Percentiles rank a stretch among this genome's conserved stretches.
phyloP scores from a whole-genome alignment of 2,888 invertebrate genomes.

The Cephus rjabovi region DNA sequence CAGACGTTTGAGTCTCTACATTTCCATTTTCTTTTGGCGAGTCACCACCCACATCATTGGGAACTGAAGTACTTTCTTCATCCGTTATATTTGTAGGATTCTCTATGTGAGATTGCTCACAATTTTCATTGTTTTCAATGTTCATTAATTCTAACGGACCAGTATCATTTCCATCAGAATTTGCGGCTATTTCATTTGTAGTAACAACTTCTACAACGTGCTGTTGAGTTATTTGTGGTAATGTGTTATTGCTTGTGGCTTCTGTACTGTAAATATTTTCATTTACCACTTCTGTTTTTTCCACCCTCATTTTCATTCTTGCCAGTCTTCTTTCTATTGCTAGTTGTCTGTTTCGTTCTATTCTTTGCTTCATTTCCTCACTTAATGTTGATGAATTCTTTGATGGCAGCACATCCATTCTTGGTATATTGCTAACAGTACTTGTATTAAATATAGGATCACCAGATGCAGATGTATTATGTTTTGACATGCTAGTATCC shows the following conservation, averaged over 20 bases:
- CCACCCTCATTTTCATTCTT: conserved; percentile 60
- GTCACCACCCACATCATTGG: not conserved
- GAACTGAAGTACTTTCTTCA: not conserved
- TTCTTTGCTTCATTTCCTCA: conserved; percentile 76
- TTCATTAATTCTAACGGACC: not conserved
- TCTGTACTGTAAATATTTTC: not conserved
- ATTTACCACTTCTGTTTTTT: conserved; percentile 1
- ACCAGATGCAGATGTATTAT: conserved; percentile 4
- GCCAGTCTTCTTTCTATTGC: conserved; percentile 76
- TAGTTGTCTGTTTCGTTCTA: conserved; percentile 75
- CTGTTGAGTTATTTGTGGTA: not conserved
- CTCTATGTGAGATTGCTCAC: not conserved
- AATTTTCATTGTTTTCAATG: not conserved
- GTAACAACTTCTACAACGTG: not conserved
- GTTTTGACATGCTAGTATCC: conserved; percentile 5
- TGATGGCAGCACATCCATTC: not conserved
- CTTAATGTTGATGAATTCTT: conserved; percentile 55
- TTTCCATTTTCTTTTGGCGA: not conserved
- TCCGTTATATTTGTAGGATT: not conserved
- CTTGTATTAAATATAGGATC: not conserved
- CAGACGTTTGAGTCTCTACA: not conserved
- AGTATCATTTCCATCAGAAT: not conserved
- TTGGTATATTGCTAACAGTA: conserved; percentile 8
- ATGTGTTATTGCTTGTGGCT: not conserved
- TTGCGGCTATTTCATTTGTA: not conserved